Evolutionary conservation across 2,888 invertebrate genomes (phyloP).

Genomic region (Lamellibrachia satsuma): DNA sequence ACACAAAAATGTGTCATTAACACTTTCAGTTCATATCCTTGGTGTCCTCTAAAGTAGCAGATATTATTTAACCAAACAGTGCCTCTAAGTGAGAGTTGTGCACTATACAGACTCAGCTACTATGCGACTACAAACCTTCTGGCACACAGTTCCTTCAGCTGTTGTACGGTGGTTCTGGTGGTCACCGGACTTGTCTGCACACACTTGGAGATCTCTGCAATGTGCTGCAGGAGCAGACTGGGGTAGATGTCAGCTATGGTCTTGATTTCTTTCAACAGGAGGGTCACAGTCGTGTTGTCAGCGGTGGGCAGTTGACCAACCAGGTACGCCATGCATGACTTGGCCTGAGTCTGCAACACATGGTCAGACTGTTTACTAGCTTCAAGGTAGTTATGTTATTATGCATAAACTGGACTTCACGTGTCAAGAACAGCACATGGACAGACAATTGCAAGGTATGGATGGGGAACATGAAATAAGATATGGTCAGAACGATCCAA

Average conservation of each 20-base stretch:
- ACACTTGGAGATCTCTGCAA: constrained; percentile 78
- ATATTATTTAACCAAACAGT: too few species aligned
- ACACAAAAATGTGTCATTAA: too few species aligned
- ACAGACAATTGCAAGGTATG: too few species aligned
- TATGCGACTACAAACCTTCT: constrained; percentile 41
- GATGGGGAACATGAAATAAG: too few species aligned
- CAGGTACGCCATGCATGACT: constrained; percentile 83
- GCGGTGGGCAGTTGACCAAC: constrained; percentile 78
- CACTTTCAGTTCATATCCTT: too few species aligned
- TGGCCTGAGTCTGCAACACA: constrained; percentile 76
- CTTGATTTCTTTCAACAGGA: constrained; percentile 82
- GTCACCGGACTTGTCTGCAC: constrained; percentile 60
- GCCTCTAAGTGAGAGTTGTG: not conserved
- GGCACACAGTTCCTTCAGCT: constrained; percentile 60
- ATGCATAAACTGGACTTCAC: not conserved
- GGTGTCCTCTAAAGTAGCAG: too few species aligned
- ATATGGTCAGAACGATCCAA: too few species aligned
- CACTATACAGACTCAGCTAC: not conserved
- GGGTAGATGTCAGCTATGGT: constrained; percentile 83
- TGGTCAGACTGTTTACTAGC: not conserved
- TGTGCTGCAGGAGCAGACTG: constrained; percentile 80
- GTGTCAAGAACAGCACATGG: too few species aligned
- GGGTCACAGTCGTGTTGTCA: constrained; percentile 79
- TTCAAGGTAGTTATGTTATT: not conserved
- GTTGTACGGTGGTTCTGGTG: constrained; percentile 64